Percentiles rank a stretch among this genome's conserved stretches.
Evolutionary conservation across 2,797 vertebrate genomes (phyloP).

Genomic region (Hyperoplus lanceolatus): DNA sequence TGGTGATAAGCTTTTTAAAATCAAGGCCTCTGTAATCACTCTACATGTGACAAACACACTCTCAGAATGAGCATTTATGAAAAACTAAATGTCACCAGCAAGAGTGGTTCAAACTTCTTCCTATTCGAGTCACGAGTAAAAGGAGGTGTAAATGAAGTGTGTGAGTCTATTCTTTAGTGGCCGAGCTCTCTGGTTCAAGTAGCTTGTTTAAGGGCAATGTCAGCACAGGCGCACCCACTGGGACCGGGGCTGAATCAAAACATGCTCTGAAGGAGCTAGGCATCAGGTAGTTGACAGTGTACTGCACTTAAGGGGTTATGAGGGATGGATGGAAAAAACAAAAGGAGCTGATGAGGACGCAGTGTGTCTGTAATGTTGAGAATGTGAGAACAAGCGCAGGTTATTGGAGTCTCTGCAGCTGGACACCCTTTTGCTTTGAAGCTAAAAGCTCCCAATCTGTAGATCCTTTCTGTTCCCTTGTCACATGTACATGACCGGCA

Average conservation of each 20-base stretch:
- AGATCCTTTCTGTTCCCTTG: no score
- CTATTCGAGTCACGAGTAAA: conserved; percentile 30
- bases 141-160: background rate
- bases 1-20: background rate
- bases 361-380: no score
- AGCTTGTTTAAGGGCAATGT: conserved; percentile 33
- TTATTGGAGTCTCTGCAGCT: no score
- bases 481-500: no score
- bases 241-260: conserved; percentile 11
- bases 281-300: conserved; percentile 3
- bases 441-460: no score
- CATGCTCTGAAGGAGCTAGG: background rate
- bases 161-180: conserved; percentile 1
- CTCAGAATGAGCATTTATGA: conserved; percentile 2
- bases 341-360: background rate
- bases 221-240: background rate
- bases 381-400: no score
- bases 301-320: conserved; percentile 18
- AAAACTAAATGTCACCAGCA: background rate
- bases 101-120: conserved; percentile 13
- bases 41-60: background rate
- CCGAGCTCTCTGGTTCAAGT: conserved; percentile 40
- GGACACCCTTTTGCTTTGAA: no score
- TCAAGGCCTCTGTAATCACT: background rate
- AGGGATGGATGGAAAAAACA: background rate